Base-by-base conservation (phyloP, 2,888 invertebrate species). In the Pachydiplax longipennis region DNA sequence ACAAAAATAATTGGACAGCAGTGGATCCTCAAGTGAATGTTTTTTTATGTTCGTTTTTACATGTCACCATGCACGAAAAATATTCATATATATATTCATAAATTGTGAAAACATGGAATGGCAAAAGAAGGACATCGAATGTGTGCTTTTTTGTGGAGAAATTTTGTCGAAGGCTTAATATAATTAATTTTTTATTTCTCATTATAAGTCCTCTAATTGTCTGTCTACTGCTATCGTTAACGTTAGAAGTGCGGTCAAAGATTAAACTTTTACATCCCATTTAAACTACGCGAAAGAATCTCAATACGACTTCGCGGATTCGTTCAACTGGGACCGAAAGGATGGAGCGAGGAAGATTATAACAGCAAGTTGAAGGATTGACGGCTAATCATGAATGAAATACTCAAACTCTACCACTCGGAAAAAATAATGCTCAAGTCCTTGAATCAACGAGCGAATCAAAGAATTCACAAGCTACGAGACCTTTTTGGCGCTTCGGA, bases 131-230 rank as follows among this genome's bases (percentile, higher is more conserved):
- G 87, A 87, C 87, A 87, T 37, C 87, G 87, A 87, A 87, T 87
- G 87, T 87, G 87, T 87, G 87, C 87, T 61, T 87, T 87, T 61
- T 65, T 87, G 87, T 87, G 87, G 87, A 87, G 87, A 87, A 87
- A 87, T 87, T 87, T 87, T 87, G 87, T 87, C 87, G 87, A 87
- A 87, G 87, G 87, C 87, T 87, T 87, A 87, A 81, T 35, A 87
- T 65, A 35, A 35, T 87, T 87, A 58, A 37, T 61, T 87, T 65
- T 31, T 61, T n/a, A 58, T 87, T 58, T 87, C 65, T 65, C 37
- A 35, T n/a, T 58, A 61, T n/a, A 65, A 61, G n/a, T 87, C 87
- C 61, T n/a, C 31, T 87, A 37, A 87, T 35, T 37, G 87, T 65
- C 87, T 87, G 87, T 87, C 87, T 87, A 87, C 87, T 87, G 87